These are phyloP conservation scores for Gavia stellata DNA, from an alignment of 2,113 vertebrate genomes.

Conservation along the genomic window DNA sequence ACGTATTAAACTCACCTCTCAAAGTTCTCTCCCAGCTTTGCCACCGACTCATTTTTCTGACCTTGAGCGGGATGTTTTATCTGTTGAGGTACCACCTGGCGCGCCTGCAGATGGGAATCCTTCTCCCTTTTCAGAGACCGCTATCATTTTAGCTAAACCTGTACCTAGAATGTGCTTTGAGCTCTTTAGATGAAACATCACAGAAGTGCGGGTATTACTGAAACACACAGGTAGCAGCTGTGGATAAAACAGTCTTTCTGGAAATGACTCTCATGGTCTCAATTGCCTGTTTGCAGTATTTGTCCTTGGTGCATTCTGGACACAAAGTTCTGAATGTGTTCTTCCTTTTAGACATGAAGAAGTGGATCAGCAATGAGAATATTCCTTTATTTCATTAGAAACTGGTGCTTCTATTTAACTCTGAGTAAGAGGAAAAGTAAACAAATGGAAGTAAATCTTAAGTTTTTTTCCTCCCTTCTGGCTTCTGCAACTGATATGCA, in stretches of 20 bases:
- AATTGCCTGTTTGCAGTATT: not conserved
- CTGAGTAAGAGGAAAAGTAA: not conserved
- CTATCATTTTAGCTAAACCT: not conserved
- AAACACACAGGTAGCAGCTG: not conserved
- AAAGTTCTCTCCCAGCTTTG: not conserved
- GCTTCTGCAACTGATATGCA: not conserved
- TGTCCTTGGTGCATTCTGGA: not conserved
- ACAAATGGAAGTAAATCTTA: not conserved
- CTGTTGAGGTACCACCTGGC: not conserved
- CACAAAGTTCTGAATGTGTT: not conserved
- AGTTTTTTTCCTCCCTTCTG: not conserved
- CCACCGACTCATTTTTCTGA: not conserved
- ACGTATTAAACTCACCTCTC: not conserved
- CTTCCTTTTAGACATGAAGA: not conserved
- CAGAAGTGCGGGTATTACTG: not conserved
- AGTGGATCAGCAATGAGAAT: not conserved
- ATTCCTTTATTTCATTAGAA: not conserved
- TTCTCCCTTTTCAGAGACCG: not conserved
- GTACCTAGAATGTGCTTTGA: not conserved
- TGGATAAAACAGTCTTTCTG: not conserved
- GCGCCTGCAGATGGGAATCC: not conserved
- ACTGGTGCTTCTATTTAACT: not conserved
- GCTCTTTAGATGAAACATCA: not conserved
- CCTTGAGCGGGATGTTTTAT: not conserved
- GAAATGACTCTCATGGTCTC: not conserved